Evolutionary conservation across 2,888 invertebrate genomes (phyloP).

Genomic region (Cosmorhoe ocellata): DNA sequence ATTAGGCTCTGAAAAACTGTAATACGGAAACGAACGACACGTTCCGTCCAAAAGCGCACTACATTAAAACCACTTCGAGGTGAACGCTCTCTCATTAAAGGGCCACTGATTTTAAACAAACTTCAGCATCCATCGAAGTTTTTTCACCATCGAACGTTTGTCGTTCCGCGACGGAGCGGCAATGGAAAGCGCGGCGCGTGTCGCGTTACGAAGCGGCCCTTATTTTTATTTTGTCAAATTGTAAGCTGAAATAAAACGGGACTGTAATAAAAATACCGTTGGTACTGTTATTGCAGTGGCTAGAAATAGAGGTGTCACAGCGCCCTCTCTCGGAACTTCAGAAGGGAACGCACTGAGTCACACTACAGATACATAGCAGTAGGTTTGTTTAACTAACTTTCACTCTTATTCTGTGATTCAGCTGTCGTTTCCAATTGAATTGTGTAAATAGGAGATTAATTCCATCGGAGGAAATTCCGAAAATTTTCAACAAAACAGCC

Average conservation of each 20-base stretch:
- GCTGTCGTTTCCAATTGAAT: conserved; percentile 16
- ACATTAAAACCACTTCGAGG: conserved; percentile 63
- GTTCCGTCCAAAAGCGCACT: conserved; percentile 66
- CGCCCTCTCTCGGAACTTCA: conserved; percentile 44
- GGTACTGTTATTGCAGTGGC: conserved; percentile 76
- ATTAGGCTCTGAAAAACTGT: conserved; percentile 45
- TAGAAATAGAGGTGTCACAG: conserved; percentile 67
- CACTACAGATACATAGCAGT: conserved; percentile 4
- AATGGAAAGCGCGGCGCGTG: conserved; percentile 39
- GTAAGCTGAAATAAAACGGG: conserved; percentile 80
- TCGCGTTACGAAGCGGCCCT: conserved; percentile 64
- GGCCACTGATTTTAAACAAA: conserved; percentile 61
- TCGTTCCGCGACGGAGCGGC: neutral
- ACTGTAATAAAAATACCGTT: conserved; percentile 79
- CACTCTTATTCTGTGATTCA: conserved; percentile 2
- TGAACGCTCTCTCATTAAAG: conserved; percentile 79
- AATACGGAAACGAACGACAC: conserved; percentile 68
- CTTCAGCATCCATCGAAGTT: conserved; percentile 46
- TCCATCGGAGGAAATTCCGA: no score
- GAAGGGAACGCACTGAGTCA: conserved; percentile 28
- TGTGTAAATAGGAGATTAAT: conserved; percentile 30
- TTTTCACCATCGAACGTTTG: conserved; percentile 4
- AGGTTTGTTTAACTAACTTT: conserved; percentile 1
- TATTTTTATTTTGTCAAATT: conserved; percentile 82
- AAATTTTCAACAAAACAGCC: no score